Conservation (phyloP, 2,797 vertebrate genomes). For the Tragopan temminckii region DNA sequence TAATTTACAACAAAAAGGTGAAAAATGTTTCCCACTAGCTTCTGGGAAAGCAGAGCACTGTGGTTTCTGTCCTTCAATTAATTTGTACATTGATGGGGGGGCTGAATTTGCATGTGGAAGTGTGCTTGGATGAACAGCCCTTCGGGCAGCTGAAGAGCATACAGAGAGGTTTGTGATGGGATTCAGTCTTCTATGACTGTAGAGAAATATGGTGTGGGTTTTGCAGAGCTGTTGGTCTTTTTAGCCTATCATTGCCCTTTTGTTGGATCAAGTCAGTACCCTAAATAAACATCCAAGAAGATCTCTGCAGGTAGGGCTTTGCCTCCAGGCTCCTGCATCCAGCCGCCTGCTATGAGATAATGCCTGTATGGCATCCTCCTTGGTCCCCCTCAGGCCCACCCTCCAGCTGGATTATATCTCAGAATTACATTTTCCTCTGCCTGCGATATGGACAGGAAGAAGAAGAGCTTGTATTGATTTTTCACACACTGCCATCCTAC, state of each 20-base stretch:
- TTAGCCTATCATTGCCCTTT: neutral
- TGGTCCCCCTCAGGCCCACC: neutral
- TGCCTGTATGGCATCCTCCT: neutral
- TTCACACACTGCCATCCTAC: neutral
- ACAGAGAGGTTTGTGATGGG: neutral
- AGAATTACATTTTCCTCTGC: neutral
- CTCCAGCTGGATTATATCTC: neutral
- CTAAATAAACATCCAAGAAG: neutral
- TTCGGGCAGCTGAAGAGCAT: neutral
- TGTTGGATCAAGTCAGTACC: neutral
- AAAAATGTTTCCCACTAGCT: neutral
- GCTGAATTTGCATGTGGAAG: neutral
- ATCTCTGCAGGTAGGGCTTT: neutral
- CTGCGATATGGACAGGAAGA: neutral
- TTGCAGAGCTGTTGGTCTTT: neutral
- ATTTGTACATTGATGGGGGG: neutral
- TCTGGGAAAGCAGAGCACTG: neutral
- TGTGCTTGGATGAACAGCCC: neutral
- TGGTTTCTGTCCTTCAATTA: neutral
- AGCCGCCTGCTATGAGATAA: neutral
- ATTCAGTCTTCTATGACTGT: neutral
- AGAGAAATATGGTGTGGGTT: neutral
- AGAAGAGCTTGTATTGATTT: constrained; percentile 19
- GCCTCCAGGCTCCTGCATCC: neutral
- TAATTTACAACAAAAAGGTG: neutral